A percentile compares a stretch with the other conserved stretches of the same genome.
phyloP scores from a whole-genome alignment of 2,797 vertebrate genomes.

The Brotula barbata region DNA sequence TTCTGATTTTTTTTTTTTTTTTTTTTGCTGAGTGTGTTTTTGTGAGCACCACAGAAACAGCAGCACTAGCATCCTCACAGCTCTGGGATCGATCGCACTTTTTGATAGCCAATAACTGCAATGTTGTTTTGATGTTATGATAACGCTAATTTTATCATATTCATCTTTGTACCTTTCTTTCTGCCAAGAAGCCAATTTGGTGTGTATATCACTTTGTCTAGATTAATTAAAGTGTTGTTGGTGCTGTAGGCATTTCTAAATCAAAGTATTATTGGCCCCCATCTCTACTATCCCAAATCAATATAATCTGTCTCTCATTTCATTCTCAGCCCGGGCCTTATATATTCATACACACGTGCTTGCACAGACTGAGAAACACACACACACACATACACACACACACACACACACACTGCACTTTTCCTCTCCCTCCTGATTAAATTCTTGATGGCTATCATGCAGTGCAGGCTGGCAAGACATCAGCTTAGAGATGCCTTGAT shows the following conservation, averaged over 20 bases:
- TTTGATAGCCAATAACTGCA: neutral
- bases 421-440: conserved; percentile 42
- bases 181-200: conserved; percentile 7
- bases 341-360: conserved; percentile 32
- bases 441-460: conserved; percentile 54
- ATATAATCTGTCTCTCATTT: conserved; percentile 63
- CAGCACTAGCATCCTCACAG: neutral
- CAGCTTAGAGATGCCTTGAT: conserved; percentile 42
- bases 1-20: too few relatives aligned
- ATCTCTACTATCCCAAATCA: conserved; percentile 64
- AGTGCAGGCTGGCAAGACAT: conserved; percentile 36
- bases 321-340: conserved; percentile 39
- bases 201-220: conserved; percentile 18
- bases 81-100: conserved; percentile 7
- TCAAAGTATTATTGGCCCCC: conserved; percentile 45
- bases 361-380: conserved; percentile 1
- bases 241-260: conserved; percentile 50
- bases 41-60: neutral
- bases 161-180: conserved; percentile 15
- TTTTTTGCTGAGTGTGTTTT: conserved; percentile 1
- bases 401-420: neutral
- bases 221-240: conserved; percentile 56
- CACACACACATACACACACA: conserved; percentile 7
- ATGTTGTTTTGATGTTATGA: conserved; percentile 4
- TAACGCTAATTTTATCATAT: conserved; percentile 6